Evolutionary conservation across 2,888 invertebrate species (phyloP).

Genomic region (Creontiades dilutus): DNA sequence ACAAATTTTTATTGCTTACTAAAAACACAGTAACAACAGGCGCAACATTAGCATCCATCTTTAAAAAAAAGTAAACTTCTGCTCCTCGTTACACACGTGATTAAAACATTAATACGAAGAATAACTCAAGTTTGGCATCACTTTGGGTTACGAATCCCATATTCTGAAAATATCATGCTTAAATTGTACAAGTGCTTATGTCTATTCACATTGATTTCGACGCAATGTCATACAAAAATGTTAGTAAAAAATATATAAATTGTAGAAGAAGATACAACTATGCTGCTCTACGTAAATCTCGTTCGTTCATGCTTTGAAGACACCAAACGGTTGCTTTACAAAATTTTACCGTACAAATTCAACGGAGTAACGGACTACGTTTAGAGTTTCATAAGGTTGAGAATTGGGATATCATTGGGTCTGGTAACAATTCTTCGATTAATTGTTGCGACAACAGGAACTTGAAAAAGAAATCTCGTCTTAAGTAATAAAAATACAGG

Average conservation of each 20-base stretch:
- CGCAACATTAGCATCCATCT: not conserved
- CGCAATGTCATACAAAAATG: not conserved
- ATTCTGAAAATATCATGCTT: not conserved
- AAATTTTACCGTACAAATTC: not conserved
- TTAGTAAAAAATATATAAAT: constrained; percentile 12
- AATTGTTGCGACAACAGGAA: constrained; percentile 14
- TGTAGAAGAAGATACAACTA: not conserved
- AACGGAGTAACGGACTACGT: not conserved
- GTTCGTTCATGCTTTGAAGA: not conserved
- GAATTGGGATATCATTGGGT: constrained; percentile 7
- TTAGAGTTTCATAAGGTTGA: not conserved
- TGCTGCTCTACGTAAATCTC: not conserved
- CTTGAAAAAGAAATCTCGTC: not conserved
- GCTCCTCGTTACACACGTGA: not conserved
- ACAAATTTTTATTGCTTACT: not conserved
- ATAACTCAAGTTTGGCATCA: constrained; percentile 29
- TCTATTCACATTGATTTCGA: not conserved
- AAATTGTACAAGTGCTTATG: not conserved
- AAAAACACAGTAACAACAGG: constrained; percentile 16
- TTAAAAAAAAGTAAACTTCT: not conserved
- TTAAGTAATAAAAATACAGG: not conserved
- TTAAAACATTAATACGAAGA: not conserved
- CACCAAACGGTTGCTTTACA: not conserved
- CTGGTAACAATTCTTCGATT: constrained; percentile 24
- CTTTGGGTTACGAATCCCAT: not conserved